Conservation (phyloP, 2,113 vertebrate genomes). For the Rallus limicola region DNA sequence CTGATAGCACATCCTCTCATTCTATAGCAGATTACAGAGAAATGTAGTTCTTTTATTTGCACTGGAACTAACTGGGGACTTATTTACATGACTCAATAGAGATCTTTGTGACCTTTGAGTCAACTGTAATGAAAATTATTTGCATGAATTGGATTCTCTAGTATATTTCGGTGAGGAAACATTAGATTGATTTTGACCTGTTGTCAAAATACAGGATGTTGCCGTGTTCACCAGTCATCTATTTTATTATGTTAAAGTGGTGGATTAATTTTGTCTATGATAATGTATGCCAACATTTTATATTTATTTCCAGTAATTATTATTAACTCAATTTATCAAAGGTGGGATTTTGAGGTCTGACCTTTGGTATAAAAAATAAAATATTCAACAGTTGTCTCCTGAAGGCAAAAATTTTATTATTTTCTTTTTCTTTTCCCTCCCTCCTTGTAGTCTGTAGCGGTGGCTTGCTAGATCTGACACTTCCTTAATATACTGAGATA, state of each 20-base stretch:
- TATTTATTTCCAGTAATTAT: background rate
- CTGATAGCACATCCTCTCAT: background rate
- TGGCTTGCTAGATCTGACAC: background rate
- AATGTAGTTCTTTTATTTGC: background rate
- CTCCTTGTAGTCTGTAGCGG: fast-evolving
- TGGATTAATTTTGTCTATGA: background rate
- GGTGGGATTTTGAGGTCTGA: background rate
- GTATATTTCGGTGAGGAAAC: background rate
- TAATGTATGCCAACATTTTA: background rate
- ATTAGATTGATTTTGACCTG: background rate
- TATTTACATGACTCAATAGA: background rate
- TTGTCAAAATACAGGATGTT: background rate
- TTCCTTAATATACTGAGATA: background rate
- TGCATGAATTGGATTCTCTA: background rate
- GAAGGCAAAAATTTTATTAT: background rate
- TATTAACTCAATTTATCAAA: background rate
- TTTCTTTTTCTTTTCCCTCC: background rate
- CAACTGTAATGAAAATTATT: background rate
- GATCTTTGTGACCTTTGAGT: background rate
- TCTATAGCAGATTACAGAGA: background rate
- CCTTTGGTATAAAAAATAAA: background rate
- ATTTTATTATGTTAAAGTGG: background rate
- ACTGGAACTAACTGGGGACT: background rate
- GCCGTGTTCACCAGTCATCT: background rate
- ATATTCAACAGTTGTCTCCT: background rate